Evolutionary conservation across 2,797 vertebrate genomes (phyloP).

Genomic region (Eutrigla gurnardus): DNA sequence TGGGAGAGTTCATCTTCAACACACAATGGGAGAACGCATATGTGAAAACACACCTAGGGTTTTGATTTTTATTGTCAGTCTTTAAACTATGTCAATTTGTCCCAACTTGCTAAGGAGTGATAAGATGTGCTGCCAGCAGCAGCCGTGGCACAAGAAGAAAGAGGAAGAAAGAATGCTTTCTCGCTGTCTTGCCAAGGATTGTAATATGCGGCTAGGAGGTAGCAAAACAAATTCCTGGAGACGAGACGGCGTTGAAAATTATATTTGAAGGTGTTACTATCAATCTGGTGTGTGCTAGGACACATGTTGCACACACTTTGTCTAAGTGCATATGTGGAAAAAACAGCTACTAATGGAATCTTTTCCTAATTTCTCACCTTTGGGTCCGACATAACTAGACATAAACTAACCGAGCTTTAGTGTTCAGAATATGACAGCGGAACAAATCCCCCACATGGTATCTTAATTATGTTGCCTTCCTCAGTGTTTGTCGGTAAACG

Average conservation of each 20-base stretch:
- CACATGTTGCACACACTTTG: conserved; percentile 31
- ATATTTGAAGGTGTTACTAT: conserved; percentile 17
- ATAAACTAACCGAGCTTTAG: too few species aligned
- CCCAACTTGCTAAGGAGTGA: conserved; percentile 56
- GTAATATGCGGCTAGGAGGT: conserved; percentile 50
- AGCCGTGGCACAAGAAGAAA: conserved; percentile 63
- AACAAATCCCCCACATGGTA: too few species aligned
- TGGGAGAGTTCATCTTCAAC: background rate
- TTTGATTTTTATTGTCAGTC: background rate
- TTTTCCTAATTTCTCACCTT: background rate
- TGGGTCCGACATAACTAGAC: too few species aligned
- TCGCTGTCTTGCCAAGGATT: conserved; percentile 46
- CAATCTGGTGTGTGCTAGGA: conserved; percentile 20
- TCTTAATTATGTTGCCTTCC: too few species aligned
- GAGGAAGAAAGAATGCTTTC: conserved; percentile 58
- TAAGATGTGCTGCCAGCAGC: conserved; percentile 41
- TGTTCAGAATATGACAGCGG: too few species aligned
- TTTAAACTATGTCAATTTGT: conserved; percentile 64
- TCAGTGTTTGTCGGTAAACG: too few species aligned
- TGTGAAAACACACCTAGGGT: background rate
- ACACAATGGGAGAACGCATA: background rate
- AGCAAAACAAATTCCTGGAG: conserved; percentile 39
- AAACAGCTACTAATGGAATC: background rate
- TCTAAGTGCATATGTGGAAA: conserved; percentile 2
- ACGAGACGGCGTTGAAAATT: conserved; percentile 33